Conservation (phyloP, 1,140 invertebrate species). For the Elysia chlorotica region DNA sequence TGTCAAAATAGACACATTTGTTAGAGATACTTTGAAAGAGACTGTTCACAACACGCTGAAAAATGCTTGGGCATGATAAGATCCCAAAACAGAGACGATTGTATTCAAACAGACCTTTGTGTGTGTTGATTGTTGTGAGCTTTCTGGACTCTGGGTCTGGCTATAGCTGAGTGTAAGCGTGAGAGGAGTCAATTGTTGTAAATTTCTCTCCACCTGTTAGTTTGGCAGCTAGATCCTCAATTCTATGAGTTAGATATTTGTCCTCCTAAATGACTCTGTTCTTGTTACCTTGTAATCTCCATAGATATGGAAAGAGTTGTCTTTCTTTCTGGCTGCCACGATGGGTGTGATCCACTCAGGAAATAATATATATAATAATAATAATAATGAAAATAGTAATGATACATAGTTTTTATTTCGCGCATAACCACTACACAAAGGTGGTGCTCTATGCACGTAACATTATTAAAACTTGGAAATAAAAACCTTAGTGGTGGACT, state of each 20-base stretch:
- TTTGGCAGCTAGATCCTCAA: slow-evolving; percentile 31
- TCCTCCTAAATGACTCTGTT: neutral
- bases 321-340: neutral
- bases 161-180: slow-evolving; percentile 45
- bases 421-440: too few species aligned
- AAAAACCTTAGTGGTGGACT: too few species aligned
- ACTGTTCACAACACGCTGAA: neutral
- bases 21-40: too few species aligned
- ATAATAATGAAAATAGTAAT: too few species aligned
- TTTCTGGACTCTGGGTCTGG: slow-evolving; percentile 34
- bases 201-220: slow-evolving; percentile 30
- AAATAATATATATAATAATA: neutral
- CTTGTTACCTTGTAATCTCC: slow-evolving; percentile 17
- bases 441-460: too few species aligned
- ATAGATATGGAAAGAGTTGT: neutral
- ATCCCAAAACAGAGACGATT: slow-evolving; percentile 25
- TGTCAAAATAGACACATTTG: neutral
- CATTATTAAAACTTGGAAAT: too few species aligned
- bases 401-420: neutral
- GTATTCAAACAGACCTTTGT: slow-evolving; percentile 60
- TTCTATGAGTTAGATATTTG: slow-evolving; percentile 40
- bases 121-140: slow-evolving; percentile 48
- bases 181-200: slow-evolving; percentile 38
- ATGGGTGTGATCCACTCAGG: slow-evolving; percentile 3
- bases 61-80: slow-evolving; percentile 13